Conservation (phyloP, 2,113 vertebrate genomes). For the Passer montanus region DNA sequence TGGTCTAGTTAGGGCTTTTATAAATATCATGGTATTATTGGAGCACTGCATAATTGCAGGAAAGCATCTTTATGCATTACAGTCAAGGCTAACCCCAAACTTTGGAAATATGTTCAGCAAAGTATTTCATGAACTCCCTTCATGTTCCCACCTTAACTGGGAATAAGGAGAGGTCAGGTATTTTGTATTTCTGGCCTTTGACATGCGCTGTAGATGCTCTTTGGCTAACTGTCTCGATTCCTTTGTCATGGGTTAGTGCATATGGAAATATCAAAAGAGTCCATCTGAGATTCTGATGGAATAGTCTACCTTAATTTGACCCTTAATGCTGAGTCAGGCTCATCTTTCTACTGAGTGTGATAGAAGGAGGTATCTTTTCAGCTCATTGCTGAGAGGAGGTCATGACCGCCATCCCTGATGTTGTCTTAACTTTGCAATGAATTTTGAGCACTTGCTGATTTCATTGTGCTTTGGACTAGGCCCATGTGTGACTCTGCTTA, state of each 20-base stretch:
- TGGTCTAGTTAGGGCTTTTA: background rate
- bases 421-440: background rate
- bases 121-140: background rate
- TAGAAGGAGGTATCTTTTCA: background rate
- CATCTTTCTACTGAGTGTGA: background rate
- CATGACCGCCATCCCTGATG: background rate
- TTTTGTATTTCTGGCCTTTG: background rate
- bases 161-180: background rate
- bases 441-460: background rate
- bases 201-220: background rate
- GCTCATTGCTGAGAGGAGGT: background rate
- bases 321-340: background rate
- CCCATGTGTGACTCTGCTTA: background rate
- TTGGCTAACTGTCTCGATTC: background rate
- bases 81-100: background rate
- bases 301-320: background rate
- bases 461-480: background rate
- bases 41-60: background rate
- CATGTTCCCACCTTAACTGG: background rate
- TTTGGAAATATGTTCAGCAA: background rate
- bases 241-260: background rate
- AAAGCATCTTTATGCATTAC: background rate
- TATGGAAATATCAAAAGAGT: background rate
- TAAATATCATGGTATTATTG: background rate
- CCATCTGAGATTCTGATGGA: background rate